Base-by-base conservation (phyloP, 1,140 invertebrate genomes). In the Drosophila takahashii region DNA sequence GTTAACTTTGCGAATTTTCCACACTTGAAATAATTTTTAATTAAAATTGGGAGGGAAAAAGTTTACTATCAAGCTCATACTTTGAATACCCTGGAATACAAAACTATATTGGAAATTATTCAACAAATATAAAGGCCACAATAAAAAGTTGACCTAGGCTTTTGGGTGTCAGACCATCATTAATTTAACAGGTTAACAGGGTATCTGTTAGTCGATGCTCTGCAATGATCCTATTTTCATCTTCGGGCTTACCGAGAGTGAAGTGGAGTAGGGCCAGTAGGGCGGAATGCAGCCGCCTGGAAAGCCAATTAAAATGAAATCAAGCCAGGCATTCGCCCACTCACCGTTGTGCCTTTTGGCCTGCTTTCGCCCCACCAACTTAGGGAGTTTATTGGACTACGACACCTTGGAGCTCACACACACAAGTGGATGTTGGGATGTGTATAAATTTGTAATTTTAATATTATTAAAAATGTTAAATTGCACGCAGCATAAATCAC, bases 381-480 rank as follows among this genome's bases (percentile, higher is more conserved):
- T 64, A 66, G 67, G 86, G 9, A 50, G 83, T 87, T 87, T 81
- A 81, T 86, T 87, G 62, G 77, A 75, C 66, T 77, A 74, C 42
- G 64, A 80, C 84, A 87, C 72, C 79, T 89, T 74, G 56, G 32
- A 59, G 52, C 67, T 9, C 50, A 32, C 58, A 79, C 58, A 79
- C 72, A 75, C 58, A 39, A 56, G 42, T 39, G 41, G 41, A 16
- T 15, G 39, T 32, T 22, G 36, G 36, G 36, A 52, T 59, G 27
- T 56, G 44, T 79, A 77, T 87, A 87, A 83, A 84, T 86, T 86
- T 89, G 84, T 79, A 87, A 89, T 87, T 84, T 87, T 84, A 85
- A 86, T 86, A 89, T 76, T 87, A 83, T 87, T 89, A 85, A 90
- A 89, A 85, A 90, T 87, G 64, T 79, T 79, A 84, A 89, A 90